phyloP scores from a whole-genome alignment of 2,888 invertebrate species.

The Stenichneumon culpator region DNA sequence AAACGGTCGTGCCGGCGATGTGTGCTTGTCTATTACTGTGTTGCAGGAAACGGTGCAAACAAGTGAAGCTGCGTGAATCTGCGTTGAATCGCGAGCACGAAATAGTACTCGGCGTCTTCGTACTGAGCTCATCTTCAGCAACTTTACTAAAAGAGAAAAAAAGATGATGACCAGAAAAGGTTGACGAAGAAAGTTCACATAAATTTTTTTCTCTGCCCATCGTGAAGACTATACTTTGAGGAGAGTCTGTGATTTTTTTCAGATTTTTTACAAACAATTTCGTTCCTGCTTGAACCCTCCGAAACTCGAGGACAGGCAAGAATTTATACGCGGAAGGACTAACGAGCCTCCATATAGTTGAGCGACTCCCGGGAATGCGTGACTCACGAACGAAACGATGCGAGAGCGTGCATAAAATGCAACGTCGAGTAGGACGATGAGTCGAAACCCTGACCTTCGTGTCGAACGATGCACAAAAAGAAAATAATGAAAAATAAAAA shows the following conservation, averaged over 20 bases:
- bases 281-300: not conserved
- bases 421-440: not conserved
- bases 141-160: not conserved
- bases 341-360: no score
- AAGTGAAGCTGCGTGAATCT: not conserved
- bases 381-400: constrained; percentile 45
- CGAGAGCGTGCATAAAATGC: constrained; percentile 4
- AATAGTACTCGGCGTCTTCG: not conserved
- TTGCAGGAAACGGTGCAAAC: not conserved
- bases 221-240: not conserved
- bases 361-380: constrained; percentile 43
- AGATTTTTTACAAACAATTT: not conserved
- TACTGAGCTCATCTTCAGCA: not conserved
- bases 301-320: not conserved
- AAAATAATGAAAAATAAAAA: constrained; percentile 7
- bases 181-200: not conserved
- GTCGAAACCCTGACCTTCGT: constrained; percentile 38
- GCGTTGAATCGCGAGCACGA: not conserved
- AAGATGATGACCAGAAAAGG: not conserved
- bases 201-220: not conserved
- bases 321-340: not conserved
- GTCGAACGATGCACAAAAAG: constrained; percentile 4
- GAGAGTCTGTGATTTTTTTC: not conserved
- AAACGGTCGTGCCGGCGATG: not conserved
- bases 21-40: not conserved